phyloP scores from a whole-genome alignment of 2,797 vertebrate genomes.

The Intellagama lesueurii region DNA sequence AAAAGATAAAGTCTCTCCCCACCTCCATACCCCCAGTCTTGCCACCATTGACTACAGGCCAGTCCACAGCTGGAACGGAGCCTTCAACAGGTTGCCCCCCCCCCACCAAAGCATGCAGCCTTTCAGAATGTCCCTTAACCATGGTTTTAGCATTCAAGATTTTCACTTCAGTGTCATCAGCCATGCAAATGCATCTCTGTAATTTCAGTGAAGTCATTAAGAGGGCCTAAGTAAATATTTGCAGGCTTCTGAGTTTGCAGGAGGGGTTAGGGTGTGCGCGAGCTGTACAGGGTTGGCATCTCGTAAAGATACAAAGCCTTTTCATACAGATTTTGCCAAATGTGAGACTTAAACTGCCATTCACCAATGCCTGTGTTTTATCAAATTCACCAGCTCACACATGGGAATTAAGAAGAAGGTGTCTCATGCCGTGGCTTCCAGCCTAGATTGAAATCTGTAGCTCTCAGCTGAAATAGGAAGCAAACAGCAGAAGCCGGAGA shows the following conservation, averaged over 20 bases:
- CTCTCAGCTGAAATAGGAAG: too few relatives aligned
- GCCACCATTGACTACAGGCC: background rate
- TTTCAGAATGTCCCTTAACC: background rate
- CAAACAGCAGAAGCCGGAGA: too few relatives aligned
- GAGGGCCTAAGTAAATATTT: background rate
- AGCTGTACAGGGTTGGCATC: background rate
- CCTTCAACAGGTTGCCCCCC: background rate
- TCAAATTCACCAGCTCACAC: background rate
- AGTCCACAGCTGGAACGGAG: too few relatives aligned
- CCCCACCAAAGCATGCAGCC: background rate
- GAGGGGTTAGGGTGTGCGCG: background rate
- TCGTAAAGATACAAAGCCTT: background rate
- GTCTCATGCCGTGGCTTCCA: too few relatives aligned
- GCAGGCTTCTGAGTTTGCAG: background rate
- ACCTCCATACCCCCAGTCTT: too few relatives aligned
- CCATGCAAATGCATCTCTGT: background rate
- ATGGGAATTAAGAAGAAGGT: too few relatives aligned
- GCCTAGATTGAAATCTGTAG: too few relatives aligned
- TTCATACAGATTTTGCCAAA: slow-evolving; percentile 6
- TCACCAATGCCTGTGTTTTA: background rate
- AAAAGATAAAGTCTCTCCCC: too few relatives aligned
- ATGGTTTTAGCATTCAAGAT: background rate
- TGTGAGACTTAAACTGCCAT: background rate
- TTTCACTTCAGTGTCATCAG: background rate
- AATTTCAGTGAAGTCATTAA: slow-evolving; percentile 6